phyloP scores from a whole-genome alignment of 2,797 vertebrate genomes.

The Euthynnus affinis region DNA sequence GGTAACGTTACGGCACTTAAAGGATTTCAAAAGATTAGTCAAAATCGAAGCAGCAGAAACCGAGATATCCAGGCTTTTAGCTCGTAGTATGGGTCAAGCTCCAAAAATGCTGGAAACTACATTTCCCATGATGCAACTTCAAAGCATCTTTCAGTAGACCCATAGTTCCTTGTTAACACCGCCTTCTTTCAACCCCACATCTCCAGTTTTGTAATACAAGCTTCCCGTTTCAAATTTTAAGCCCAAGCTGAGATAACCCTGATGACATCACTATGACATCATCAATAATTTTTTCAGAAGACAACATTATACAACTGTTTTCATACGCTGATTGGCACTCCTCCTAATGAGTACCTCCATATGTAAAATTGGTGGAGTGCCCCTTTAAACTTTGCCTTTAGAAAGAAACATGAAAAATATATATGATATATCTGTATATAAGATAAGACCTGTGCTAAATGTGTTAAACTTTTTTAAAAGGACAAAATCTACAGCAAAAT shows the following conservation, averaged over 20 bases:
- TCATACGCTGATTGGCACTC: no score
- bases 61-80: neutral
- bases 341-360: no score
- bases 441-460: neutral
- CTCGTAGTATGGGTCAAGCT: no score
- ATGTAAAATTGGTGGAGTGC: no score
- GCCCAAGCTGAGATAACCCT: no score
- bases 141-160: neutral
- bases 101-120: constrained; percentile 5
- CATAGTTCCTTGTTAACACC: neutral
- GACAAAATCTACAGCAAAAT: neutral
- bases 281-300: no score
- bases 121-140: constrained; percentile 7
- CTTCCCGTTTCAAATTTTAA: no score
- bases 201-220: no score
- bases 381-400: neutral
- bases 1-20: neutral
- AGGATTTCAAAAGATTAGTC: neutral
- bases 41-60: neutral
- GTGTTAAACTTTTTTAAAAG: neutral
- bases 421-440: no score
- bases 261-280: no score
- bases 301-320: no score
- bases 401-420: no score
- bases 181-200: neutral